Percentiles rank a stretch among this genome's conserved stretches.
phyloP scores from a whole-genome alignment of 2,888 invertebrate genomes.

The Limnephilus lunatus region DNA sequence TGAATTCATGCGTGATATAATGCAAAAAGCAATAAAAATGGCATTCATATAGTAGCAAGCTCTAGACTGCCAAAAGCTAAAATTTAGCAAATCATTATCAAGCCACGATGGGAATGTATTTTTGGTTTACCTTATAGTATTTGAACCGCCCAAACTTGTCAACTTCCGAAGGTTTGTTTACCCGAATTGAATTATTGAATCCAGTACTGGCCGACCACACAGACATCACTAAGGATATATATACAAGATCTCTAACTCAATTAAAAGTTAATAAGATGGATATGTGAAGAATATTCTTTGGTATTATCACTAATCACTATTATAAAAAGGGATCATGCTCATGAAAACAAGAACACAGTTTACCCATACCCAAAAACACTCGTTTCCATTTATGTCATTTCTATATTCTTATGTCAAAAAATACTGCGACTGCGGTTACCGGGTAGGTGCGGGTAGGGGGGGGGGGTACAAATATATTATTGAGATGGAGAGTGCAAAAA shows the following conservation, averaged over 20 bases:
- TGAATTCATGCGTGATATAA: conserved; percentile 33
- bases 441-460: too few relatives aligned
- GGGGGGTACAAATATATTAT: too few relatives aligned
- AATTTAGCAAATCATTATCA: conserved; percentile 29
- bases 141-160: conserved; percentile 59
- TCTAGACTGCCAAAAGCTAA: conserved; percentile 29
- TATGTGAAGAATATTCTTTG: neutral
- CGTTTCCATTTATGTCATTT: conserved; percentile 36
- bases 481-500: neutral
- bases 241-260: conserved; percentile 1
- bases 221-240: conserved; percentile 75
- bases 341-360: conserved; percentile 35
- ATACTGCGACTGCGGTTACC: neutral
- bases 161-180: conserved; percentile 68
- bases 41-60: conserved; percentile 43
- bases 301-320: neutral
- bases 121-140: conserved; percentile 59
- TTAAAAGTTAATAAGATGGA: neutral
- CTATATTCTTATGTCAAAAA: conserved; percentile 10
- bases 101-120: conserved; percentile 15
- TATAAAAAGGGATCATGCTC: conserved; percentile 17
- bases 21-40: conserved; percentile 42
- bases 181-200: conserved; percentile 75
- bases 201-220: conserved; percentile 84
- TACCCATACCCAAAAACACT: conserved; percentile 34